phyloP scores from a whole-genome alignment of 2,888 invertebrate genomes.

The Conomelus anceps region DNA sequence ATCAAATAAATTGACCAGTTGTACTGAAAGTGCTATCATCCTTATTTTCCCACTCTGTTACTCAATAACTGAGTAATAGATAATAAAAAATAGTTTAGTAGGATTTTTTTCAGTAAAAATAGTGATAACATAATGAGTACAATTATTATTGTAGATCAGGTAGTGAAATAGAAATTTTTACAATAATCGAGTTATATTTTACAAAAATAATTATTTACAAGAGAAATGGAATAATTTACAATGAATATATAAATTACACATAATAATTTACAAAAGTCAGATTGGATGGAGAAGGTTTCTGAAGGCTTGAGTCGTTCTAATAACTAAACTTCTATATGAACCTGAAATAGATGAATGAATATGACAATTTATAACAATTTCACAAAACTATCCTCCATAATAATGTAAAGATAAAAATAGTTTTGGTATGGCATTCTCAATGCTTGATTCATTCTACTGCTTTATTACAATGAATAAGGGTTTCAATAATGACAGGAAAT shows the following conservation, averaged over 20 bases:
- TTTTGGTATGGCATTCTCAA: too few species aligned
- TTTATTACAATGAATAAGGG: background rate
- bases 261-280: background rate
- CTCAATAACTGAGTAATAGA: too few species aligned
- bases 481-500: background rate
- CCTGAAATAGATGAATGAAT: background rate
- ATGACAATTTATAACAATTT: background rate
- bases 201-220: background rate
- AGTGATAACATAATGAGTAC: too few species aligned
- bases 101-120: too few species aligned
- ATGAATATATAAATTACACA: background rate
- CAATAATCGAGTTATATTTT: background rate
- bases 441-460: too few species aligned
- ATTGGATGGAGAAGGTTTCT: background rate
- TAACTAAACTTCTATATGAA: too few species aligned
- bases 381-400: too few species aligned
- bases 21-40: too few species aligned
- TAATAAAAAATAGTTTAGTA: too few species aligned
- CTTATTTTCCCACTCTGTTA: too few species aligned
- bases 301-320: background rate
- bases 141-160: background rate
- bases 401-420: too few species aligned
- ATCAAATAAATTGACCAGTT: too few species aligned
- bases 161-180: background rate
- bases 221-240: background rate